Base-by-base conservation (phyloP, 2,113 vertebrate genomes). In the Etia nguti region DNA sequence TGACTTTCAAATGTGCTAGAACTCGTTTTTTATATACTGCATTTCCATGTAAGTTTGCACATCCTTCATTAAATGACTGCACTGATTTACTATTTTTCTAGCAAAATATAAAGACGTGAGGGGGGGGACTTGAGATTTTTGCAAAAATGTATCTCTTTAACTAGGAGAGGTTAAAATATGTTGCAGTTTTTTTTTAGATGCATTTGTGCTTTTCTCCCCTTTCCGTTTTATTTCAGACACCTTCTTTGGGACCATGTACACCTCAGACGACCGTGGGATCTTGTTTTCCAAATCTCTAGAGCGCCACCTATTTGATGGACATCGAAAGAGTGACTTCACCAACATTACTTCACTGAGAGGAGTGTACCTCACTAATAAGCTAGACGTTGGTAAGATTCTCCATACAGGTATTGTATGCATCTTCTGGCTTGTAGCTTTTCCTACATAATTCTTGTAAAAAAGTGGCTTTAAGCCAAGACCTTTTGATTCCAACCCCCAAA, bases 201-300 rank as follows among this genome's bases (percentile, higher is more conserved):
- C 3, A 12, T 6, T 29, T 5, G 16, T 52, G 59, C 8, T 48
- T 29, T 48, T 7, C 83, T 68, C 60, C n/a, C 43, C 29, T 55
- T 43, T 75, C 24, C 55, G 4, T 80, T 86, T 83, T 60, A n/a
- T 46, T 56, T 70, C 91, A 94, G 96, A 97, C 68, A 96, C 96
- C 10, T 96, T 91, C 92, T 97, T 96, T 60, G 97, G 96, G 29
- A 97, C 96, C 26, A 95, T 97, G 92, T 96, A 95, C 85, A 96
- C 96, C 8, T 96, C 94, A 31, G 96, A 96, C 60, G 90, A 95
- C 73, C 95, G 90, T 1, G 95, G 96, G 2, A 90, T 95, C 87
- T 88, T 96, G 52, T 96, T 95, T 83, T 95, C 93, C 82, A 96
- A 96, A 86, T 97, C 96, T 1, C 92, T 97, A 6, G 96, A 96